Base-by-base conservation (phyloP, 1,140 invertebrate species). In the Trichoplusia ni region DNA sequence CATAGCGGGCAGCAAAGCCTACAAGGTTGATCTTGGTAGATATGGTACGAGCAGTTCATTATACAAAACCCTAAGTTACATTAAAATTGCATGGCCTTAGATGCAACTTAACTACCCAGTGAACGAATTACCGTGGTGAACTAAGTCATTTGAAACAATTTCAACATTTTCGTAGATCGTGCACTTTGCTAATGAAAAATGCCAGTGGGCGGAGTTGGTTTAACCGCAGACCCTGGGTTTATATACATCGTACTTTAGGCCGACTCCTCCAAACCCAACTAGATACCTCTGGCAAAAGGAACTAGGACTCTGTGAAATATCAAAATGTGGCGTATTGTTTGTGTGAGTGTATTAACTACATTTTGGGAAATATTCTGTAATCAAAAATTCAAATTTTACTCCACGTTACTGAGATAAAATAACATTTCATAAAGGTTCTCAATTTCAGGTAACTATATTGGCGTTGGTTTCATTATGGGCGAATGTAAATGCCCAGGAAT, bases 401-500 rank as follows among this genome's bases (percentile, higher is more conserved):
- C n/a, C n/a, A n/a, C n/a, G n/a, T n/a, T n/a, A n/a, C n/a, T n/a
- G n/a, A n/a, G n/a, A n/a, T n/a, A n/a, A n/a, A n/a, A n/a, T n/a
- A n/a, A n/a, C n/a, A n/a, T n/a, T n/a, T n/a, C n/a, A n/a, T n/a
- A n/a, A n/a, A n/a, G n/a, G n/a, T n/a, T n/a, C n/a, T n/a, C n/a
- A n/a, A 13, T 71, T 77, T 13, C 62, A 86, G 83, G 47, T 82
- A 27, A 47, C 72, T 25, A 44, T 82, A 37, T 14, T 86, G 31
- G 65, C 74, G 8, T 75, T 77, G 67, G 62, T 69, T 23, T 62
- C 73, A 9, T 37, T 79, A 29, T 76, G 75, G 59, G 54, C 70
- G 37, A 67, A 67, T 59, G 67, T 58, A 21, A 71, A 66, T 69
- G 90, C 89, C 29, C 91, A 92, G 49, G 90, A 90, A 53, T 93